A percentile compares a stretch with the other conserved stretches of the same genome.
phyloP scores from a whole-genome alignment of 2,113 vertebrate species.

The Oncorhynchus gorbuscha region DNA sequence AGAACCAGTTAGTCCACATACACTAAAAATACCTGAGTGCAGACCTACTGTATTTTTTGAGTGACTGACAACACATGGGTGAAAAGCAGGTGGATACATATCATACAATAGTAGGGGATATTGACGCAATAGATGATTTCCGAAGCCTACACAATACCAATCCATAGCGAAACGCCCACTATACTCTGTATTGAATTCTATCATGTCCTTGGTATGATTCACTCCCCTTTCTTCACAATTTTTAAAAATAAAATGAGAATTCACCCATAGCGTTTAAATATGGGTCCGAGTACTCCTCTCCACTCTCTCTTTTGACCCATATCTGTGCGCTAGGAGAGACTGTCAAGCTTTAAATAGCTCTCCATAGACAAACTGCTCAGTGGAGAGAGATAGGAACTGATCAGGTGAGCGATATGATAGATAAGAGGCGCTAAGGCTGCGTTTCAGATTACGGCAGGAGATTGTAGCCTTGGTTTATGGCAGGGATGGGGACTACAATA shows the following conservation, averaged over 20 bases:
- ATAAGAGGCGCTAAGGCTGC: background rate
- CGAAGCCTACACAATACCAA: background rate
- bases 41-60: no score
- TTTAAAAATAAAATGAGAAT: slow-evolving; percentile 28
- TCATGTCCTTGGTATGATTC: slow-evolving; percentile 27
- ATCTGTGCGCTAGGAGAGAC: slow-evolving; percentile 43
- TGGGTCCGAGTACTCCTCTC: slow-evolving; percentile 53
- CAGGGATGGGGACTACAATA: no score
- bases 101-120: no score
- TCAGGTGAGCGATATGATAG: slow-evolving; percentile 16
- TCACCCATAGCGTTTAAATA: slow-evolving; percentile 53
- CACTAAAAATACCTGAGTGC: no score
- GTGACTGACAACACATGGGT: no score
- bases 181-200: background rate
- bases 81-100: no score
- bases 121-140: background rate
- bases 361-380: slow-evolving; percentile 55
- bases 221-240: no score
- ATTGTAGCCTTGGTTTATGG: background rate
- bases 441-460: background rate
- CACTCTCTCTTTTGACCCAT: slow-evolving; percentile 71
- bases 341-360: slow-evolving; percentile 71
- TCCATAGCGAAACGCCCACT: background rate
- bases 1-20: no score
- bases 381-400: slow-evolving; percentile 17